Evolutionary conservation across 2,113 vertebrate genomes (phyloP).

Genomic region (Trogon surrucura): DNA sequence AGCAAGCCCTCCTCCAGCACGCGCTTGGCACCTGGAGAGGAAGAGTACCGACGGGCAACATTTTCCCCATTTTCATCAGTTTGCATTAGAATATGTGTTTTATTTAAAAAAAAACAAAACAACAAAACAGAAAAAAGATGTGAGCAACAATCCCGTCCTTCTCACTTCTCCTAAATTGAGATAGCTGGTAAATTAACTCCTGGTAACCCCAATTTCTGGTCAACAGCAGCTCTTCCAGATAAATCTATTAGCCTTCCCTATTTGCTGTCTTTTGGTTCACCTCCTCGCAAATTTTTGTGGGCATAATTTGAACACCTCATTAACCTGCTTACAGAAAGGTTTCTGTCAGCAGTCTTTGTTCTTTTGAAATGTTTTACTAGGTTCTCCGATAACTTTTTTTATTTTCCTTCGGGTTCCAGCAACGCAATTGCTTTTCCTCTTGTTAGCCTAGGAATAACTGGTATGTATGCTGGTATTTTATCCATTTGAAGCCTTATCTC

Average conservation of each 20-base stretch:
- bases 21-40: neutral
- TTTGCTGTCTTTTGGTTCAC: neutral
- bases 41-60: neutral
- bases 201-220: constrained; percentile 19
- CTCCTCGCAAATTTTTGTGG: neutral
- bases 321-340: neutral
- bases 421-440: neutral
- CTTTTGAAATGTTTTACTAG: neutral
- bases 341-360: neutral
- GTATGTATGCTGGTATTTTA: too few relatives aligned
- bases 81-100: neutral
- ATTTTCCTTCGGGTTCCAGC: neutral
- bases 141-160: neutral
- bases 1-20: neutral
- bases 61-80: neutral
- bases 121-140: neutral
- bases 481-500: too few relatives aligned
- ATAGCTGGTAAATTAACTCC: constrained; percentile 17
- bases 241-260: neutral
- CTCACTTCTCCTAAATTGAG: neutral
- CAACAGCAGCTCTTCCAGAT: neutral
- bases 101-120: neutral
- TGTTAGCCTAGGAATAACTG: neutral
- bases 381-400: neutral
- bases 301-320: neutral